A percentile compares a stretch with the other conserved stretches of the same genome.
phyloP scores from a whole-genome alignment of 2,888 invertebrate species.

The Cetonia aurata region DNA sequence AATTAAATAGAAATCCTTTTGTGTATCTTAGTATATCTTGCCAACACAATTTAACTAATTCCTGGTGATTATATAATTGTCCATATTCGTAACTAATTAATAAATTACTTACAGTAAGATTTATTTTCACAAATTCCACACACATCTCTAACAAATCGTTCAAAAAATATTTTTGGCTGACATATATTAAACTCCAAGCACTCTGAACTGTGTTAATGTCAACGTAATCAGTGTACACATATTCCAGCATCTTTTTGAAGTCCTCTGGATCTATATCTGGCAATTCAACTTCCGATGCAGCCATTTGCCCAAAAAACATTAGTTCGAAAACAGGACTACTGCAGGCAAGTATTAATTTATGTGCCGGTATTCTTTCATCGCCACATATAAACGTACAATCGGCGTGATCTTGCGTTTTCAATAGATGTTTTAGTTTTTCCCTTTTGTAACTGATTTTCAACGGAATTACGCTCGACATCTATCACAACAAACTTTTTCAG shows the following conservation, averaged over 20 bases:
- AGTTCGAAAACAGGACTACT: conserved; percentile 78
- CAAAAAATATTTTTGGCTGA: conserved; percentile 76
- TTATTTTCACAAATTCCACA: conserved; percentile 69
- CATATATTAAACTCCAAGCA: conserved; percentile 75
- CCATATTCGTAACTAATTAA: conserved; percentile 73
- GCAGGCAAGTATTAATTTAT: conserved; percentile 74
- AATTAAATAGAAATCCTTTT: conserved; percentile 67
- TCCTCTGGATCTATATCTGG: conserved; percentile 73
- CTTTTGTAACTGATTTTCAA: conserved; percentile 44
- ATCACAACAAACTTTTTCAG: conserved; percentile 38
- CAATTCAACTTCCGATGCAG: conserved; percentile 67
- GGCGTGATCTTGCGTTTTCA: conserved; percentile 56
- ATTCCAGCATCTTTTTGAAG: conserved; percentile 73
- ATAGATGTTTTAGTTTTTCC: conserved; percentile 47
- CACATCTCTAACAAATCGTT: conserved; percentile 69
- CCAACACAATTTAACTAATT: conserved; percentile 68
- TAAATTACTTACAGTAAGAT: conserved; percentile 72
- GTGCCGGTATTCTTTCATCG: conserved; percentile 70
- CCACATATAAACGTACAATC: conserved; percentile 73
- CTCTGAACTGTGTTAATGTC: conserved; percentile 70
- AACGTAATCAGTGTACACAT: conserved; percentile 74
- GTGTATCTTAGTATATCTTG: conserved; percentile 72
- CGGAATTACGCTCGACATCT: conserved; percentile 48
- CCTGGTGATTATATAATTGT: conserved; percentile 71
- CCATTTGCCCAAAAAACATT: conserved; percentile 76